These are phyloP conservation scores for Calosoma granatense DNA, from an alignment of 1,140 invertebrate species.

Conservation along the genomic window DNA sequence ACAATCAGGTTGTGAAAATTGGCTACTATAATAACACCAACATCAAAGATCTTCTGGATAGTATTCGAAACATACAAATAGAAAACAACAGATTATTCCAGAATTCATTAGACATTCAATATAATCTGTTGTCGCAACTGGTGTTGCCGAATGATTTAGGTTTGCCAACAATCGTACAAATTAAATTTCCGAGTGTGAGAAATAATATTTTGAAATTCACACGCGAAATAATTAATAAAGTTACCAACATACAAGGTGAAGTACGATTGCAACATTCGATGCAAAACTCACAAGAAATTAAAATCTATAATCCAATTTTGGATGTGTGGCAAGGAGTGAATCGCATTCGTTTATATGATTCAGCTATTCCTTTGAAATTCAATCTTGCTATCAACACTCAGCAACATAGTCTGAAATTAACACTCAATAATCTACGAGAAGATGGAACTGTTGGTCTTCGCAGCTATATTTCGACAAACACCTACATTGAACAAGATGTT, in stretches of 20 bases:
- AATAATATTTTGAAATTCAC: not conserved
- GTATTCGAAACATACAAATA: not conserved
- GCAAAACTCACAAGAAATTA: constrained; percentile 15
- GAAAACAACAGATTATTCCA: not conserved
- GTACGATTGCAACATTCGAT: constrained; percentile 12
- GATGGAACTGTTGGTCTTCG: constrained; percentile 25
- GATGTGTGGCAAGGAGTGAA: constrained; percentile 26
- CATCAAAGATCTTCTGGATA: not conserved
- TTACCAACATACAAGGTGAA: not conserved
- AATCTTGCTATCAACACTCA: constrained; percentile 22
- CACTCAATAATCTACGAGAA: constrained; percentile 22
- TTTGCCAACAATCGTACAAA: not conserved
- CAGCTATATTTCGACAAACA: constrained; percentile 24
- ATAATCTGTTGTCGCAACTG: not conserved
- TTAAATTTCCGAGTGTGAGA: not conserved
- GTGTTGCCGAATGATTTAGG: not conserved
- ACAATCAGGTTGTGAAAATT: not conserved
- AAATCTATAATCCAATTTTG: constrained; percentile 24
- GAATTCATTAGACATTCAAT: not conserved
- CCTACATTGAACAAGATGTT: constrained; percentile 27
- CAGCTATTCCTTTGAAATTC: constrained; percentile 25
- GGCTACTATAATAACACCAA: not conserved
- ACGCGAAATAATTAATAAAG: not conserved
- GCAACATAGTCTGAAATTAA: constrained; percentile 26
- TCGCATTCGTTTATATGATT: constrained; percentile 24